Conservation (phyloP, 30 jellyfish, hydroid and myxozoan genomes). For the Chironex yamaguchii region DNA sequence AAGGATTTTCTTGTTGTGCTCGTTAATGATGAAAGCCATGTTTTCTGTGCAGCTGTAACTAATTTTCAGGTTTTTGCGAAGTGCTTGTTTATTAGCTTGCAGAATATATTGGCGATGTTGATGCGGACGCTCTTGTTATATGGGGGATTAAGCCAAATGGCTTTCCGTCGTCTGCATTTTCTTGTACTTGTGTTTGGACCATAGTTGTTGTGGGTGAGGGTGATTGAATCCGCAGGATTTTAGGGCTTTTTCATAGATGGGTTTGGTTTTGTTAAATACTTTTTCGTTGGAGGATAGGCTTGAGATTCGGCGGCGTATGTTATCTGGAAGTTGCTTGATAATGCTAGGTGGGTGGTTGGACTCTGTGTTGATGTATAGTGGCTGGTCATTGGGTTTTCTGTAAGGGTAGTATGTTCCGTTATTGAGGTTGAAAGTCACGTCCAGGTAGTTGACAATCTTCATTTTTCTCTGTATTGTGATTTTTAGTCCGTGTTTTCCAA, state of each 20-base stretch:
- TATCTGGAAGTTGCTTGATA: slow-evolving; percentile 25
- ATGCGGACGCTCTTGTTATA: slow-evolving; percentile 74
- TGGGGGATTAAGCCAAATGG: slow-evolving; percentile 72
- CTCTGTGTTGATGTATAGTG: slow-evolving; percentile 55
- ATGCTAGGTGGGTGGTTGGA: slow-evolving; percentile 82
- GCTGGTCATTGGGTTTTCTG: slow-evolving; percentile 50
- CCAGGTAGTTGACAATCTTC: slow-evolving; percentile 68
- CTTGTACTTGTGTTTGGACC: background rate
- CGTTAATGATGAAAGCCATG: too few relatives aligned
- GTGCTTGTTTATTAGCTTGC: too few relatives aligned
- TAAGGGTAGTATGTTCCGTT: slow-evolving; percentile 66
- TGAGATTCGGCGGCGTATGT: slow-evolving; percentile 34
- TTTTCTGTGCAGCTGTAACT: too few relatives aligned
- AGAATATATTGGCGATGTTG: too few relatives aligned
- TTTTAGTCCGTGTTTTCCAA: slow-evolving; percentile 49
- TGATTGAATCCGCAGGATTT: slow-evolving; percentile 36
- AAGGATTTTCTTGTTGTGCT: too few relatives aligned
- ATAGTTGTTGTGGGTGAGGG: slow-evolving; percentile 33
- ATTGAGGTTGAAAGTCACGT: slow-evolving; percentile 64
- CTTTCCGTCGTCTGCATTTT: slow-evolving; percentile 22
- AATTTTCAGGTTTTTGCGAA: too few relatives aligned
- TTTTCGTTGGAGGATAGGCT: slow-evolving; percentile 70
- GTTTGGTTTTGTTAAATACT: slow-evolving; percentile 58
- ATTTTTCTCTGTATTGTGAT: slow-evolving; percentile 65
- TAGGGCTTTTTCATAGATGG: slow-evolving; percentile 68